Conservation (phyloP, 1,140 invertebrate species). For the Achatina immaculata region DNA sequence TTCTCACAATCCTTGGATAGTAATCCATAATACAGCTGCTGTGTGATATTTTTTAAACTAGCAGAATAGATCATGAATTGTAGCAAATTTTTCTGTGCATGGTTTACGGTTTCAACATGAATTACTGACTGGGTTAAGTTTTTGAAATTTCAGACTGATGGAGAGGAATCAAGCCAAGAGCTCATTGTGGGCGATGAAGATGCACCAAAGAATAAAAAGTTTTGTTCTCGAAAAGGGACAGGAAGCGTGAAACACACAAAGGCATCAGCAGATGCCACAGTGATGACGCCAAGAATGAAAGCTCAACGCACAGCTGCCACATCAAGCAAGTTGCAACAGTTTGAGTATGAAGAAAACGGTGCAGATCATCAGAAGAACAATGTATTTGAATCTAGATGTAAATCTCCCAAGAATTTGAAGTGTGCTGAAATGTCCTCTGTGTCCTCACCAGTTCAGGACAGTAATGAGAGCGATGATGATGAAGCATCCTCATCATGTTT, state of each 20-base stretch:
- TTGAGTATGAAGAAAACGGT: background rate
- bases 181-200: background rate
- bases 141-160: background rate
- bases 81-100: background rate
- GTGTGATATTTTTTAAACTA: background rate
- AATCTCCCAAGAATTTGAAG: background rate
- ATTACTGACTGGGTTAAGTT: too few relatives aligned
- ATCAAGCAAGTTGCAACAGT: background rate
- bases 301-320: background rate
- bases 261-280: background rate
- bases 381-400: background rate
- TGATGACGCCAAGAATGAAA: background rate
- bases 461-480: constrained; percentile 14
- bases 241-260: background rate
- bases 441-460: background rate
- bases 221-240: background rate
- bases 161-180: background rate
- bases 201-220: background rate
- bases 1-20: background rate
- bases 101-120: too few relatives aligned
- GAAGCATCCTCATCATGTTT: background rate
- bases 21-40: background rate
- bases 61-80: background rate
- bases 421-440: background rate
- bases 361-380: background rate